Percentiles rank a stretch among this genome's conserved stretches.
Evolutionary conservation across 1,140 invertebrate species (phyloP).

Genomic region (Sitophilus oryzae): DNA sequence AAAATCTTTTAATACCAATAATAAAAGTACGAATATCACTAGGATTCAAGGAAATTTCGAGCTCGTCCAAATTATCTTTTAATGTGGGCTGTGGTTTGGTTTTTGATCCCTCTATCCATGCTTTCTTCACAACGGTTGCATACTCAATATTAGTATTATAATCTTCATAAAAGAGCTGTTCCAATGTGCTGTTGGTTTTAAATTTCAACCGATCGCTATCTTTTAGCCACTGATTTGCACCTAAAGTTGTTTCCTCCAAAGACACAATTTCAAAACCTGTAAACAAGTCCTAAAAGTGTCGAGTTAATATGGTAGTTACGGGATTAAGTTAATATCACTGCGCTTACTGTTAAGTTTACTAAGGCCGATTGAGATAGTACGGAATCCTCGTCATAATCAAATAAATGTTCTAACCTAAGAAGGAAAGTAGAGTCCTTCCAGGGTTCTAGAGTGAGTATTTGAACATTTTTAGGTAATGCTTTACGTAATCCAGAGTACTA

Average conservation of each 20-base stretch:
- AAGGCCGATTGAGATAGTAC: constrained; percentile 52
- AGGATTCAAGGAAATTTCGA: constrained; percentile 28
- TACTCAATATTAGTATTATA: not conserved
- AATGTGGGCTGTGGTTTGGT: constrained; percentile 5
- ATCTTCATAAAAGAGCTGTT: constrained; percentile 8
- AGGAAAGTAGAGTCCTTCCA: constrained; percentile 65
- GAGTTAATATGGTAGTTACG: not conserved
- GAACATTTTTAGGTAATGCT: constrained; percentile 68
- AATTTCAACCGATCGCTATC: constrained; percentile 21
- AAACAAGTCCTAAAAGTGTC: constrained; percentile 26
- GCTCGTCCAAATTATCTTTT: constrained; percentile 24
- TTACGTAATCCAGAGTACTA: constrained; percentile 35
- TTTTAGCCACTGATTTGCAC: constrained; percentile 25
- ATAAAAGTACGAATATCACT: constrained; percentile 39
- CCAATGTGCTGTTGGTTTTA: constrained; percentile 12
- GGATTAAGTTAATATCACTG: not conserved
- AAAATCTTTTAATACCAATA: constrained; percentile 26
- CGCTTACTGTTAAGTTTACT: constrained; percentile 50
- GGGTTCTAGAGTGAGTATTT: constrained; percentile 83
- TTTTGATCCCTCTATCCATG: constrained; percentile 7
- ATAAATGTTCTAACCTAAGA: constrained; percentile 81
- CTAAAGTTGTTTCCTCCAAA: constrained; percentile 29
- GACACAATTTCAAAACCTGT: constrained; percentile 22
- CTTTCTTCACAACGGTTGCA: not conserved
- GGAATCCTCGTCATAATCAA: constrained; percentile 65